Conservation (phyloP, 2,797 vertebrate species). For the Pantherophis alleghaniensis region DNA sequence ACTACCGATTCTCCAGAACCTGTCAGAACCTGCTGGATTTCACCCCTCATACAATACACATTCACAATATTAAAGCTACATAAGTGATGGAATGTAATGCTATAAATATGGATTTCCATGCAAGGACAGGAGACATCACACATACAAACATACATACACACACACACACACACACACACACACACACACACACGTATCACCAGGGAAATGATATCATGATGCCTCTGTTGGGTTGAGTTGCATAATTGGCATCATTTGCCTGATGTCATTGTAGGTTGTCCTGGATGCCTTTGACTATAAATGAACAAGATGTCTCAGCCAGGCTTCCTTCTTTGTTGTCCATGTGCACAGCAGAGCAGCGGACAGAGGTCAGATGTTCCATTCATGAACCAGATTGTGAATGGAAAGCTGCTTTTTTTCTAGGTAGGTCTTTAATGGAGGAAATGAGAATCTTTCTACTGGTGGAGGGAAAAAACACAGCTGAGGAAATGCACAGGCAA, state of each 20-base stretch:
- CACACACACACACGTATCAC: background rate
- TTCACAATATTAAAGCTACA: background rate
- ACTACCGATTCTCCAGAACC: no score
- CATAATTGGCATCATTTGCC: background rate
- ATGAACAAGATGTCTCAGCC: background rate
- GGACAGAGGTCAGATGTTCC: background rate
- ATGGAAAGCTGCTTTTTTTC: background rate
- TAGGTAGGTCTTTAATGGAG: background rate
- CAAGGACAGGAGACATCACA: background rate
- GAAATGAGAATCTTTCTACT: background rate
- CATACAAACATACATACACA: background rate
- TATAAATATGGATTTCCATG: background rate
- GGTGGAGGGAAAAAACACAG: background rate
- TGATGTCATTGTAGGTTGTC: background rate
- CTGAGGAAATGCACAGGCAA: background rate
- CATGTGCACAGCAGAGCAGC: background rate
- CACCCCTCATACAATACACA: accelerated
- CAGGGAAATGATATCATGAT: background rate
- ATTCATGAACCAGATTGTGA: background rate
- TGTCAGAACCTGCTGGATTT: no score
- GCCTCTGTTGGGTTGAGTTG: background rate
- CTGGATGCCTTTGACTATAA: background rate
- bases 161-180: background rate
- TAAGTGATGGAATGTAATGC: background rate
- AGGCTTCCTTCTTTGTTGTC: background rate